phyloP scores from a whole-genome alignment of 2,888 invertebrate species.

The Mesochorus sp. region DNA sequence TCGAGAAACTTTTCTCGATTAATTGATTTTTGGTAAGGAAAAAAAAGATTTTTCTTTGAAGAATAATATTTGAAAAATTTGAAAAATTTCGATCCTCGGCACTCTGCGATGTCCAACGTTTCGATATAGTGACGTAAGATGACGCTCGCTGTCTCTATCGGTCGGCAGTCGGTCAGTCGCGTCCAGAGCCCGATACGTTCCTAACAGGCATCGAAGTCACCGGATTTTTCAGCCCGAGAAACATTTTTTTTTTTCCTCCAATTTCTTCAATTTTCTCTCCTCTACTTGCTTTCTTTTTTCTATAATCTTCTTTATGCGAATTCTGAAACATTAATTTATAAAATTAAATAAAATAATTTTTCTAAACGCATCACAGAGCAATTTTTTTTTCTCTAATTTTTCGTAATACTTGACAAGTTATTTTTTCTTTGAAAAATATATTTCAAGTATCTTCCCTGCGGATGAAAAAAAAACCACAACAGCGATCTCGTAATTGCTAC shows the following conservation, averaged over 20 bases:
- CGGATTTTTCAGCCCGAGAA: slow-evolving; percentile 36
- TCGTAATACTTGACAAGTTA: not conserved
- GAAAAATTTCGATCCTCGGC: not conserved
- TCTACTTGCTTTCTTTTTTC: not conserved
- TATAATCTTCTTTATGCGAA: slow-evolving; percentile 7
- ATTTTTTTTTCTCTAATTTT: not conserved
- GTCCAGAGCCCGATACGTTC: slow-evolving; percentile 28
- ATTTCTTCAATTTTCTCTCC: not conserved
- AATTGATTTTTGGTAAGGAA: not conserved
- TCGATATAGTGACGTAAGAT: not conserved
- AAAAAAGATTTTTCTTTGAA: not conserved
- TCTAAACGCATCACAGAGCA: not conserved
- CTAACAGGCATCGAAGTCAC: slow-evolving; percentile 68
- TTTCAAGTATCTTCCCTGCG: too few relatives aligned
- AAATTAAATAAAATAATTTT: too few relatives aligned
- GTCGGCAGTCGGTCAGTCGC: slow-evolving; percentile 29
- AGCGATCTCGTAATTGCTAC: slow-evolving; percentile 1
- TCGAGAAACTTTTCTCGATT: not conserved
- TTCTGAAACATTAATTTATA: slow-evolving; percentile 39
- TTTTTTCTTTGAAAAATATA: too few relatives aligned
- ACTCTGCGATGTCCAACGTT: not conserved
- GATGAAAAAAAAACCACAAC: too few relatives aligned
- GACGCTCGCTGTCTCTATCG: slow-evolving; percentile 10
- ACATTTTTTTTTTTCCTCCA: slow-evolving; percentile 12
- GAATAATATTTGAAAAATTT: too few relatives aligned